Conservation (phyloP, 2,797 vertebrate genomes). For the Taenioides sp. region DNA sequence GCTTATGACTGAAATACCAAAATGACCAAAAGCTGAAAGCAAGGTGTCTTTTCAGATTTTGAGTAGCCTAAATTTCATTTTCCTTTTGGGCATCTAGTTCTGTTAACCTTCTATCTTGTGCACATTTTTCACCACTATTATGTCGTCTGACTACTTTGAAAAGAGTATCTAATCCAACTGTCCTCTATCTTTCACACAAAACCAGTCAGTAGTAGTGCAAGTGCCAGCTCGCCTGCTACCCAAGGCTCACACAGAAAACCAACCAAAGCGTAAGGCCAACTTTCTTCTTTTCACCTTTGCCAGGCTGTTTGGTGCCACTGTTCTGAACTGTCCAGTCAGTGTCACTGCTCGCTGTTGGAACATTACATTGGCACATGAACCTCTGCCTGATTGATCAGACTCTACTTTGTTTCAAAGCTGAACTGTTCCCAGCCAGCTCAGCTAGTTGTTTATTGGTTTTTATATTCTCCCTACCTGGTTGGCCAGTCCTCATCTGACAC, state of each 20-base stretch:
- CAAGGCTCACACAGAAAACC: background rate
- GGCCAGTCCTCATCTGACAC: background rate
- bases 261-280: slow-evolving; percentile 2
- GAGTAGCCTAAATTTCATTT: background rate
- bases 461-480: background rate
- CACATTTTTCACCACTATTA: background rate
- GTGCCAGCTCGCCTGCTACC: slow-evolving; percentile 5
- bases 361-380: slow-evolving; percentile 1
- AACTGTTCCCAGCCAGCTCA: background rate
- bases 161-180: background rate
- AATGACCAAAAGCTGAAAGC: background rate
- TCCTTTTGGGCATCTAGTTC: background rate
- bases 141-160: background rate
- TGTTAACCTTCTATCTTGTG: background rate
- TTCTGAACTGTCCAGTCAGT: slow-evolving; percentile 2
- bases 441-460: slow-evolving; percentile 1
- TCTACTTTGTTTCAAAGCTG: slow-evolving; percentile 6
- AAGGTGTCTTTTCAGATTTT: background rate
- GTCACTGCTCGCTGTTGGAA: slow-evolving; percentile 6
- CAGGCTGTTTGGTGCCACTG: slow-evolving; percentile 4
- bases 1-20: background rate
- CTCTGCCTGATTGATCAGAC: slow-evolving; percentile 3
- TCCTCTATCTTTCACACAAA: background rate
- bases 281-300: slow-evolving; percentile 9
- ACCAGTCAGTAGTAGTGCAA: background rate